phyloP scores from a whole-genome alignment of 2,888 invertebrate genomes.

The Byasa hedistus region DNA sequence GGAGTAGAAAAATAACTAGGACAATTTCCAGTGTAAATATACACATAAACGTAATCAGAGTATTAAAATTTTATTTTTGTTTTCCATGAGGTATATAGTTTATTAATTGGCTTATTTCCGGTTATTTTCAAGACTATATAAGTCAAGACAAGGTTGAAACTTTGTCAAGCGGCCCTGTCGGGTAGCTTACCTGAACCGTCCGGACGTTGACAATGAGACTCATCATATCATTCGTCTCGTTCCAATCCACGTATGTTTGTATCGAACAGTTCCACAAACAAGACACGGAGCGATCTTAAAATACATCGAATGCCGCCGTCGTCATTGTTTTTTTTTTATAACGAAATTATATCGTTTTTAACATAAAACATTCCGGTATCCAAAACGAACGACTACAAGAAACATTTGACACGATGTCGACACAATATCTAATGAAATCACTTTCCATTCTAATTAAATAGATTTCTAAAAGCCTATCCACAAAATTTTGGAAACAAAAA shows the following conservation, averaged over 20 bases:
- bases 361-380: background rate
- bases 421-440: too few relatives aligned
- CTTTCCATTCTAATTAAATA: too few relatives aligned
- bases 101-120: background rate
- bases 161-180: conserved; percentile 7
- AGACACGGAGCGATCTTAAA: background rate
- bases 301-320: conserved; percentile 4
- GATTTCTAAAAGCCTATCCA: too few relatives aligned
- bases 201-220: conserved; percentile 12
- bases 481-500: too few relatives aligned
- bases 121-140: conserved; percentile 3
- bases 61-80: background rate
- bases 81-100: background rate
- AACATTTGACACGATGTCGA: background rate
- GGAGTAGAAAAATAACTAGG: too few relatives aligned
- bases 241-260: conserved; percentile 14
- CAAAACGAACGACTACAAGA: background rate
- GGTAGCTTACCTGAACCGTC: conserved; percentile 10
- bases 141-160: conserved; percentile 18
- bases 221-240: conserved; percentile 6
- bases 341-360: background rate
- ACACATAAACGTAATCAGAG: background rate
- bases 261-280: background rate
- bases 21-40: too few relatives aligned
- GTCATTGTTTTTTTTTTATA: background rate